These are phyloP conservation scores for Tenthredo livida DNA, from an alignment of 2,888 invertebrate species.

Conservation along the genomic window DNA sequence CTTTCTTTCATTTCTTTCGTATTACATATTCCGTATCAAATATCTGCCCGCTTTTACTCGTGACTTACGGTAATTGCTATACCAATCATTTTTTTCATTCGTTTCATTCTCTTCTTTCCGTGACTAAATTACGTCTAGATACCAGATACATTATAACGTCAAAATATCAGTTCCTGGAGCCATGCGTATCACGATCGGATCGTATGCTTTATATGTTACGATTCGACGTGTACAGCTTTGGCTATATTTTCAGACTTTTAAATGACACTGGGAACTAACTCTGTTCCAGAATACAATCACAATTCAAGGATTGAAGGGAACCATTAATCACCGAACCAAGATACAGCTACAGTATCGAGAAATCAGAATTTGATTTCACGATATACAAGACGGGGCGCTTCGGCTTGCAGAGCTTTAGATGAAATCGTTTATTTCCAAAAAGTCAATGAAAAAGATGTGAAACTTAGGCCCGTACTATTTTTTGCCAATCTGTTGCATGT, in stretches of 20 bases:
- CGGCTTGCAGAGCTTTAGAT: background rate
- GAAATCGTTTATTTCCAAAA: background rate
- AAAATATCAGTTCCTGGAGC: background rate
- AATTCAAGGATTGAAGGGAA: background rate
- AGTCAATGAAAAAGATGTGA: background rate
- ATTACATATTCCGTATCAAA: background rate
- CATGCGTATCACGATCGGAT: conserved; percentile 5
- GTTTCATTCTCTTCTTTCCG: conserved; percentile 3
- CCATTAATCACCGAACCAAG: background rate
- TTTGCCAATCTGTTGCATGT: background rate
- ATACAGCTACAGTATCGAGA: background rate
- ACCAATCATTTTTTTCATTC: conserved; percentile 26
- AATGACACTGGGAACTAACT: background rate
- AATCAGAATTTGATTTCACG: background rate
- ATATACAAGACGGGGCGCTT: background rate
- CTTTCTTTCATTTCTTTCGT: background rate
- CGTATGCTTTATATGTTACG: background rate
- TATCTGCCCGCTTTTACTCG: background rate
- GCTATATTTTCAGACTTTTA: background rate
- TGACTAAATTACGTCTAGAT: conserved; percentile 12
- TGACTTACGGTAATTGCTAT: conserved; percentile 22
- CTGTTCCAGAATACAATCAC: background rate
- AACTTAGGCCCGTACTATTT: background rate
- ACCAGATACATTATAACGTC: conserved; percentile 1
- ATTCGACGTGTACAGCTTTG: background rate